Evolutionary conservation across 2,113 vertebrate genomes (phyloP).

Genomic region (Ammospiza caudacuta): DNA sequence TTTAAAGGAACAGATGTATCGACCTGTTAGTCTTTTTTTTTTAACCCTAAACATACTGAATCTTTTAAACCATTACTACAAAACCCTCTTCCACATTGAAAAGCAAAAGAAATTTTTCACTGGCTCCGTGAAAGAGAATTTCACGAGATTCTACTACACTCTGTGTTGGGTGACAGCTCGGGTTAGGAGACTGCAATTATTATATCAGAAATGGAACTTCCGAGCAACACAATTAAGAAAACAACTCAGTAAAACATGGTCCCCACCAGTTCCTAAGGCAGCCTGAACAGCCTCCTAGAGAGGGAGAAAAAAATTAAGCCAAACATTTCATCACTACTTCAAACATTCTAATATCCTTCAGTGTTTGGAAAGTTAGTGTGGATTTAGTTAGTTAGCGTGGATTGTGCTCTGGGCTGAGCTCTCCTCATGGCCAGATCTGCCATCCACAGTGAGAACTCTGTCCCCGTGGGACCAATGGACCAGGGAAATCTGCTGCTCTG

Average conservation of each 20-base stretch:
- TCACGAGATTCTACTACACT: background rate
- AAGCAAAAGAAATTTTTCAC: background rate
- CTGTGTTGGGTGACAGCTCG: background rate
- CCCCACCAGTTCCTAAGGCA: background rate
- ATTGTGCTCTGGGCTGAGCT: background rate
- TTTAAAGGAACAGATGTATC: constrained; percentile 54
- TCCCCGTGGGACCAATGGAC: rapidly evolving
- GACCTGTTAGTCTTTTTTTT: constrained; percentile 2
- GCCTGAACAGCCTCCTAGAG: background rate
- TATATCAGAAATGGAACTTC: background rate
- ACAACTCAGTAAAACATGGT: background rate
- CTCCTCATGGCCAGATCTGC: background rate
- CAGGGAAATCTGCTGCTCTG: background rate
- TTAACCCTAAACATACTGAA: background rate
- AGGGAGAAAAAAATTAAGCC: background rate
- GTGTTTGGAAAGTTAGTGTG: background rate
- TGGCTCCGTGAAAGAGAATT: background rate
- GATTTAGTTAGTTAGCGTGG: background rate
- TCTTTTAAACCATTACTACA: background rate
- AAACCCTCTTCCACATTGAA: background rate
- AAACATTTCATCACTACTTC: background rate
- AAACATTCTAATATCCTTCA: background rate
- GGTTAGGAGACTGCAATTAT: background rate
- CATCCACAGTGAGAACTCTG: background rate
- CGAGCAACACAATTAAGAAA: background rate